These are phyloP conservation scores for Anastatus disparis DNA, from an alignment of 1,140 invertebrate species.

Conservation along the genomic window DNA sequence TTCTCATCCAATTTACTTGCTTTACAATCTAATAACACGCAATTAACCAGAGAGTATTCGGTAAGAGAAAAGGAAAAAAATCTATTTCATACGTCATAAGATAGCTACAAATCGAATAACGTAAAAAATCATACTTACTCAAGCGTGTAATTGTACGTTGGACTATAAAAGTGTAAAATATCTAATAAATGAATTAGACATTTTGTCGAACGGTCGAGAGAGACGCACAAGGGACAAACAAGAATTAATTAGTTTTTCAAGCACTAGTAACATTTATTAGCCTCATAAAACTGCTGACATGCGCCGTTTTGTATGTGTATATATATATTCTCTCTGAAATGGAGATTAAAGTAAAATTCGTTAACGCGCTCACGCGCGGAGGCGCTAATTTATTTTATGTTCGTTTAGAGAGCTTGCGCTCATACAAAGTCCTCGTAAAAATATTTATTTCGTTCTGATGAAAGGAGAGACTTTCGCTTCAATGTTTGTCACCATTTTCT, in stretches of 20 bases:
- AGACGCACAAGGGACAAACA: background rate
- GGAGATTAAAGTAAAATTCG: slow-evolving; percentile 25
- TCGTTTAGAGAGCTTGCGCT: too few species aligned
- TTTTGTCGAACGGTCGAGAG: background rate
- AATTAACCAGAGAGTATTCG: too few species aligned
- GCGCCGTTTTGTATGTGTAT: too few species aligned
- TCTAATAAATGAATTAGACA: background rate
- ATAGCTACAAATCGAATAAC: too few species aligned
- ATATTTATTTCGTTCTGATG: background rate
- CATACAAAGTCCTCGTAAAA: slow-evolving; percentile 17
- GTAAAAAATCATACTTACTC: too few species aligned
- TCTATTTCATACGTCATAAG: too few species aligned
- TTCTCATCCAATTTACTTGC: too few species aligned
- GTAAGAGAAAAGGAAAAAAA: too few species aligned
- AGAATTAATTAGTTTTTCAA: slow-evolving; percentile 33
- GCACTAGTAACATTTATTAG: slow-evolving; percentile 33
- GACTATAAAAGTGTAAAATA: background rate
- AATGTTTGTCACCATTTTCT: background rate
- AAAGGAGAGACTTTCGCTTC: slow-evolving; percentile 16
- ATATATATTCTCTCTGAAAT: background rate
- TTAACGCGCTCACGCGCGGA: slow-evolving; percentile 12
- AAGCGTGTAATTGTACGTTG: too few species aligned
- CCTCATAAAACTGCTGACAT: slow-evolving; percentile 20
- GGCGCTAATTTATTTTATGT: slow-evolving; percentile 37
- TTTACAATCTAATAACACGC: too few species aligned